Evolutionary conservation across 2,888 invertebrate genomes (phyloP).

Genomic region (Chouioia cunea): DNA sequence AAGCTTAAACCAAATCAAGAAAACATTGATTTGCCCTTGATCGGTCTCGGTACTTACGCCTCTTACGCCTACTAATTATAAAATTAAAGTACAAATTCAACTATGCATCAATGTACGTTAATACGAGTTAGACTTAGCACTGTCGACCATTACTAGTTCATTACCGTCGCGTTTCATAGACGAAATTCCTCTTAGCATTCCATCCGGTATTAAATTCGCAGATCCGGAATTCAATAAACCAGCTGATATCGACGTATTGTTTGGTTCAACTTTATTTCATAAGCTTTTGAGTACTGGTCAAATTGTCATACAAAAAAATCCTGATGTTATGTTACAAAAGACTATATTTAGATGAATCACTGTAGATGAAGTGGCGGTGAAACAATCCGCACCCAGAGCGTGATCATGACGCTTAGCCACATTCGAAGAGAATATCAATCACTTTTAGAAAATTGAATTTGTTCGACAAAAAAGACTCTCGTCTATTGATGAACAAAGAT

Average conservation of each 20-base stretch:
- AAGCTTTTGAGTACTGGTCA: slow-evolving; percentile 31
- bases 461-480: slow-evolving; percentile 5
- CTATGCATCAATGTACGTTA: neutral
- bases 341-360: slow-evolving; percentile 45
- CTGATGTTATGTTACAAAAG: slow-evolving; percentile 20
- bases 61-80: neutral
- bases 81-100: neutral
- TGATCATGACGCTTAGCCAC: neutral
- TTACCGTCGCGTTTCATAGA: slow-evolving; percentile 15
- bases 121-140: neutral
- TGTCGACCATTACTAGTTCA: slow-evolving; percentile 6
- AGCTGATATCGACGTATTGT: slow-evolving; percentile 36
- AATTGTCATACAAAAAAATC: slow-evolving; percentile 7
- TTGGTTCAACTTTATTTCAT: slow-evolving; percentile 41
- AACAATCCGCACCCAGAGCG: neutral
- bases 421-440: slow-evolving; percentile 20
- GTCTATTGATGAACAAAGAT: slow-evolving; percentile 29
- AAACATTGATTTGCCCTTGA: neutral
- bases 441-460: slow-evolving; percentile 42
- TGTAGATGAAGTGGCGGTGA: slow-evolving; percentile 23
- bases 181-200: neutral
- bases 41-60: neutral
- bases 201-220: slow-evolving; percentile 34
- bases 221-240: slow-evolving; percentile 37
- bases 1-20: neutral